Evolutionary conservation across 2,797 vertebrate genomes (phyloP).

Genomic region (Arnoldichthys spilopterus): DNA sequence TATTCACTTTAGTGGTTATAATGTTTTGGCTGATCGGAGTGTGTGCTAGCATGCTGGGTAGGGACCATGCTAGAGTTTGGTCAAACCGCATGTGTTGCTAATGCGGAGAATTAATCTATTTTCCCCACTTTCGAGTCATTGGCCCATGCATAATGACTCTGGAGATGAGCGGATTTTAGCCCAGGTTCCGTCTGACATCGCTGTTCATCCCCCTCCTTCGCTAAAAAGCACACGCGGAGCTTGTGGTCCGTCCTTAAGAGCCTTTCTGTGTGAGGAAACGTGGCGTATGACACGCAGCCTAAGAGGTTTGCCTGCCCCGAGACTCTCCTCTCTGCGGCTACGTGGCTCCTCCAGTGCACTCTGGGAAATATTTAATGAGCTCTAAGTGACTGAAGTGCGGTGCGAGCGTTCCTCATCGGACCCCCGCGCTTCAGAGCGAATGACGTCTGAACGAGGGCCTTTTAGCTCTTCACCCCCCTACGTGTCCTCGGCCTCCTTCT

Average conservation of each 20-base stretch:
- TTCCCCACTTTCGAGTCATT: background rate
- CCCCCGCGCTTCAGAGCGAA: conserved; percentile 76
- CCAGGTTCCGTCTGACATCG: background rate
- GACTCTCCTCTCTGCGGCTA: conserved; percentile 72
- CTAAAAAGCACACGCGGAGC: conserved; percentile 18
- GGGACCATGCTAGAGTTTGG: background rate
- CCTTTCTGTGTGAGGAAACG: conserved; percentile 65
- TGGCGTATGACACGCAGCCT: conserved; percentile 77
- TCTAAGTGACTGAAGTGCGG: conserved; percentile 82
- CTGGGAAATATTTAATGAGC: conserved; percentile 82
- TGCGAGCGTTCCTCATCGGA: conserved; percentile 74
- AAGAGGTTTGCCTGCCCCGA: conserved; percentile 69
- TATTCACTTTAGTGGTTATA: no score
- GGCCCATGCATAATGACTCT: background rate
- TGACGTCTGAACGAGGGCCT: conserved; percentile 60
- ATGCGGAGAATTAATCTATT: background rate
- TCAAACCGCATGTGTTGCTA: background rate
- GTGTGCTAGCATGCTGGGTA: background rate
- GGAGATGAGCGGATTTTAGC: conserved; percentile 6
- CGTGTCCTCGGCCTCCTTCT: no score
- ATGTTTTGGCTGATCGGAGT: no score
- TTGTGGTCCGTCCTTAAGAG: conserved; percentile 40
- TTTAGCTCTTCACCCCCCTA: no score
- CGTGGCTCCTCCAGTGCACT: conserved; percentile 75
- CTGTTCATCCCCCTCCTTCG: conserved; percentile 7